Base-by-base conservation (phyloP, 2,797 vertebrate genomes). In the Sebastes minor region DNA sequence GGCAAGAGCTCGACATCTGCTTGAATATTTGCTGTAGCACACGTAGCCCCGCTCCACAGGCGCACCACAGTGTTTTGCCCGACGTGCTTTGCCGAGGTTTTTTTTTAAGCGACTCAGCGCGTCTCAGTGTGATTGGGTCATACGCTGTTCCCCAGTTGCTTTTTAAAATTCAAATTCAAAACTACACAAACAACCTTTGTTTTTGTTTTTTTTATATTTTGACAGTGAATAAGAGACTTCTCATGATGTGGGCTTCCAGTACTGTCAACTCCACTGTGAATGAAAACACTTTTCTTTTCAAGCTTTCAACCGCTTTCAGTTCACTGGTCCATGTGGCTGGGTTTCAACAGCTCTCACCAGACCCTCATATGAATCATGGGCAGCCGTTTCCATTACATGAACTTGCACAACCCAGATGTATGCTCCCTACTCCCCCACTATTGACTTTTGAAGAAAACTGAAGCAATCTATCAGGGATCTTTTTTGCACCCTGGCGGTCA, bases 341-440 rank as follows among this genome's bases (percentile, higher is more conserved):
- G 28, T 57, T 74, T 67, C 46, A 86, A 66, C 49, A 78, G 70
- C 71, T 83, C 71, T 78, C 63, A 74, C 22, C 28, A 49, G 57
- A 69, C 38, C 49, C 27, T 76, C 14, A 27, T 18, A 72, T 23
- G 67, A 73, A 68, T 60, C 32, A 28, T 22, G 46, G 61, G n/a
- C 18, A 62, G 27, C 4, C 12, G 6, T 66, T 61, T 77, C 57
- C 56, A 67, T 60, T 42, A 42, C 32, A 74, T 52, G 33, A 70
- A 70, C 59, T 64, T 8, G 10, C 22, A 38, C 16, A 56, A 35
- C 70, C 30, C 60, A 59, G 42, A 74, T 70, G 49, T 59, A 13
- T 56, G 55, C 35, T 71, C 28, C 22, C 52, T 57, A 57, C 53
- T 76, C 33, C 49, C 49, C 20, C 12, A 65, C 56, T 25, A 61